Base-by-base conservation (phyloP, 1,140 invertebrate genomes). In the Sycophaga agraensis region DNA sequence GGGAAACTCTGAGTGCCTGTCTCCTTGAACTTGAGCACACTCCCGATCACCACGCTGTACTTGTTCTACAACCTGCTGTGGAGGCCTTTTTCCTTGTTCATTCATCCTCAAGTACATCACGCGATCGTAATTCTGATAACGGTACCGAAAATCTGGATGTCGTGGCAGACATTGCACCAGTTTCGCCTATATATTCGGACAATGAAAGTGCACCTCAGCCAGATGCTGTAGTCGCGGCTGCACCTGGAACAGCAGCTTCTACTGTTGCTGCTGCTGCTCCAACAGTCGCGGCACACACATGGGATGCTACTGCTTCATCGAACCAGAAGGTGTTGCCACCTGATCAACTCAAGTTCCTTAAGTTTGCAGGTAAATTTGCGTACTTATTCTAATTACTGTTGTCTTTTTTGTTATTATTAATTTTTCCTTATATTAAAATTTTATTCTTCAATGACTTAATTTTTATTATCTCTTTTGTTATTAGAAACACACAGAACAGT, bases 1-100 rank as follows among this genome's bases (percentile, higher is more conserved):
- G 94, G 94, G 83, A 88, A 46, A 89, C 89, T 5, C 77, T 97
- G 21, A 93, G 92, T 70, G 83, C 86, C 31, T 96, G 93, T 78
- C 83, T 97, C 59, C 79, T 87, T 24, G 90, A 93, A 70, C 75
- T 96, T 21, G 91, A 92, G 65, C 87, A 93, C 68, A 92, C 91
- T 45, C 91, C 91, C n/a, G 93, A 97, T 80, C 91, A 93, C 69
- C 92, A 96, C 82, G 93, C 93, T 34, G 93, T 97, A 5, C 82
- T 97, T n/a, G 91, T 96, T 26, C 79, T 97, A 49, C 82, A 94
- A 81, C 91, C 93, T 16, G 91, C 93, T 4, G 94, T 96, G 9
- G 94, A 97, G 76, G 91, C 92, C 17, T 96, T 96, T 80, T 95
- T 96, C 82, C 81, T 94, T 19, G 92, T 95, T 8, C 92, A 95